Evolutionary conservation across 2,888 invertebrate genomes (phyloP).

Genomic region (Tachina fera): DNA sequence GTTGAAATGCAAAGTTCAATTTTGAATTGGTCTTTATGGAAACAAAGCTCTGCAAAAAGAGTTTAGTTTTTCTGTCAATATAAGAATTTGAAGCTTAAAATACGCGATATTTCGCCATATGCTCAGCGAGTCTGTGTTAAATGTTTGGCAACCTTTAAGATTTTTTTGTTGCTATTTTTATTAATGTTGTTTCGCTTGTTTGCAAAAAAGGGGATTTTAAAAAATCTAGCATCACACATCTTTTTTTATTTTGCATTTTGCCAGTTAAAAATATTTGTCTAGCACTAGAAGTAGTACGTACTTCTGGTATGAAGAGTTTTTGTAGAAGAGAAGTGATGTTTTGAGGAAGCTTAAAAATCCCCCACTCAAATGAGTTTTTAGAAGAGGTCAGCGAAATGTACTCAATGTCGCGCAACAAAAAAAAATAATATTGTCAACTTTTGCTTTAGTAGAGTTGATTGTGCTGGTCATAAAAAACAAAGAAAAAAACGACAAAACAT

Average conservation of each 20-base stretch:
- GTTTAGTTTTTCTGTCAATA: constrained; percentile 13
- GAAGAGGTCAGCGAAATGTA: constrained; percentile 54
- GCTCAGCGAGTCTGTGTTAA: constrained; percentile 55
- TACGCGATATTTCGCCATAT: constrained; percentile 55
- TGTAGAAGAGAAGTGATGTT: constrained; percentile 12
- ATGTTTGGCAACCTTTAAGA: constrained; percentile 55
- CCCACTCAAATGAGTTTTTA: not conserved
- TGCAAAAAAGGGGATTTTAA: constrained; percentile 40
- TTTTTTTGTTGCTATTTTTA: constrained; percentile 17
- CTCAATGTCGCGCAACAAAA: constrained; percentile 49
- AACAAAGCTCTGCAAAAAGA: constrained; percentile 4
- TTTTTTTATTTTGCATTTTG: constrained; percentile 39
- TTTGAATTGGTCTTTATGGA: constrained; percentile 55
- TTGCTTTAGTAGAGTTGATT: constrained; percentile 29
- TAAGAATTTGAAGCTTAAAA: constrained; percentile 37
- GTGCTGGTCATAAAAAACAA: too few species aligned
- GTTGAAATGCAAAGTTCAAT: constrained; percentile 58
- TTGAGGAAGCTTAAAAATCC: constrained; percentile 25
- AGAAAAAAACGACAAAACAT: not conserved
- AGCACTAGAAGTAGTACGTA: constrained; percentile 57
- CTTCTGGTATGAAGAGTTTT: not conserved
- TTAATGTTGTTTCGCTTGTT: constrained; percentile 43
- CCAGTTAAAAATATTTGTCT: constrained; percentile 66
- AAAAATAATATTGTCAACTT: constrained; percentile 23
- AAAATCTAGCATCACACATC: constrained; percentile 49